Percentiles rank a stretch among this genome's conserved stretches.
These are phyloP conservation scores for Sebastes oblongus DNA, from an alignment of 2,797 vertebrate genomes.

Conservation along the genomic window DNA sequence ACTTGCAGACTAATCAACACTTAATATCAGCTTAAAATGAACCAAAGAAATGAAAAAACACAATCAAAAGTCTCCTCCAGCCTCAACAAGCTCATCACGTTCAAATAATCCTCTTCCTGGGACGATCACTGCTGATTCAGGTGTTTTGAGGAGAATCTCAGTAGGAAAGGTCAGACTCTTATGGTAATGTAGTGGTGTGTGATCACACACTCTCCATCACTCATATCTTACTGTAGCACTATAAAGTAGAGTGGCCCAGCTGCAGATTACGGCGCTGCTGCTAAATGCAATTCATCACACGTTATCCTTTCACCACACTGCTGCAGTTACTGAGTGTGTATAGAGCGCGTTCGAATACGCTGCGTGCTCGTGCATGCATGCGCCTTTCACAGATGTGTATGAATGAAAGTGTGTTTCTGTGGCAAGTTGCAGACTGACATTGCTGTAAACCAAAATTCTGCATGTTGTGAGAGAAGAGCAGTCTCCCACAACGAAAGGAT, in stretches of 20 bases:
- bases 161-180: slow-evolving; percentile 58
- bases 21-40: slow-evolving; percentile 8
- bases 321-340: slow-evolving; percentile 8
- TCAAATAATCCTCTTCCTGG: slow-evolving; percentile 33
- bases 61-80: slow-evolving; percentile 15
- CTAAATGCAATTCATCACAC: slow-evolving; percentile 31
- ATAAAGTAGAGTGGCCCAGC: slow-evolving; percentile 21
- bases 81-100: background rate
- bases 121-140: slow-evolving; percentile 53
- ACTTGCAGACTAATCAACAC: slow-evolving; percentile 14
- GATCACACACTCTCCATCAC: slow-evolving; percentile 40
- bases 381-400: background rate
- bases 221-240: slow-evolving; percentile 22
- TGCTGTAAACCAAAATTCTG: background rate
- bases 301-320: slow-evolving; percentile 11
- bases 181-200: slow-evolving; percentile 59
- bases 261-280: slow-evolving; percentile 19
- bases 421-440: background rate
- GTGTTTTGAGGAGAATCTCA: slow-evolving; percentile 38
- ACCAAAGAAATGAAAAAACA: slow-evolving; percentile 29
- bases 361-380: background rate
- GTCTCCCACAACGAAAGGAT: background rate
- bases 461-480: background rate
- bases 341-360: background rate
- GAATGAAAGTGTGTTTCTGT: background rate